Percentiles rank a stretch among this genome's conserved stretches.
Conservation (phyloP, 2,113 vertebrate species). For the Hyperoodon ampullatus region DNA sequence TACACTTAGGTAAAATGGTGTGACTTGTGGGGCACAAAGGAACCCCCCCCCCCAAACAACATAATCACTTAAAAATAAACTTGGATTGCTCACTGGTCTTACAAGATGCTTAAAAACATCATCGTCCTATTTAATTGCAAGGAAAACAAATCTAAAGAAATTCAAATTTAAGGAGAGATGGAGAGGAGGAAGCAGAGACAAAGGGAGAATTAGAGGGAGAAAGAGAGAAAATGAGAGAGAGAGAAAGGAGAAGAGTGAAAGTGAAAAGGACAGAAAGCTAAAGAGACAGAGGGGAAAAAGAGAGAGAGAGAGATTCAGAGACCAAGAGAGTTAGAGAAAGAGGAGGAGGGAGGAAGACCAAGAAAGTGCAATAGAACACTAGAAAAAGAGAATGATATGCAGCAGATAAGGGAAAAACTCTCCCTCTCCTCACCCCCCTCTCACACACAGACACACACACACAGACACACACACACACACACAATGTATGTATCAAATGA, state of each 20-base stretch:
- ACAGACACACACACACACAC: not conserved
- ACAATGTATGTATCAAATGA: not conserved
- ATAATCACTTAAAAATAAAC: constrained; percentile 2
- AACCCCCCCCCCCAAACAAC: not conserved
- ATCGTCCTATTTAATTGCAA: not conserved
- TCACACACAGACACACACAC: not conserved
- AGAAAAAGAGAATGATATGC: not conserved
- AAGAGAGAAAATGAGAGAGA: not conserved
- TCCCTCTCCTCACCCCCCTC: too few species aligned
- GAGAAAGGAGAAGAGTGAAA: not conserved
- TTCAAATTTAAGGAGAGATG: not conserved
- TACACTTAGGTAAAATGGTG: not conserved
- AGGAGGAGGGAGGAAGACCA: not conserved
- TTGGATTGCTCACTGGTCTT: not conserved
- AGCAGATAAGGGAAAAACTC: not conserved
- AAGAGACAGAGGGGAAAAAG: not conserved
- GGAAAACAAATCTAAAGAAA: constrained; percentile 16
- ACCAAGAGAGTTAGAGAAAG: not conserved
- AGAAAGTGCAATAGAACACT: not conserved
- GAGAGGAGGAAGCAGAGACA: not conserved
- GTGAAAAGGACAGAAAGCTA: not conserved
- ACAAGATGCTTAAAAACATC: not conserved
- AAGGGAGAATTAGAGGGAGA: not conserved
- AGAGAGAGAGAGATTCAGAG: not conserved
- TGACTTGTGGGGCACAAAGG: not conserved